Percentiles rank a stretch among this genome's conserved stretches.
phyloP scores from a whole-genome alignment of 2,888 invertebrate species.

The Agrochola lota region DNA sequence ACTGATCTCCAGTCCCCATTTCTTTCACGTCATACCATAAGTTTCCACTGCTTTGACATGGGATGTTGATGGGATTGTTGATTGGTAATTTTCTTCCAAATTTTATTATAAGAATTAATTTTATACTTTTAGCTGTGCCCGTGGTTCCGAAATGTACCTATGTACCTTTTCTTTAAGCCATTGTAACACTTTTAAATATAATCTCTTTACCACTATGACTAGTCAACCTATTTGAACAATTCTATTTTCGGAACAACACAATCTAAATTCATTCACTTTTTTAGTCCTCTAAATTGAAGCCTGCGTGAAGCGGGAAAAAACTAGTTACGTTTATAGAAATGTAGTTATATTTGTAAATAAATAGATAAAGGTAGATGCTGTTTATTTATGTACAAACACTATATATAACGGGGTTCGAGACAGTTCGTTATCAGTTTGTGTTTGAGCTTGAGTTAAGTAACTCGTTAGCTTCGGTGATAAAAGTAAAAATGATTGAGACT shows the following conservation, averaged over 20 bases:
- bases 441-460: slow-evolving; percentile 46
- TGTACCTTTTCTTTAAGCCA: no score
- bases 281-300: slow-evolving; percentile 30
- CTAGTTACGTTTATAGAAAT: slow-evolving; percentile 37
- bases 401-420: slow-evolving; percentile 55
- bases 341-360: slow-evolving; percentile 36
- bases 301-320: slow-evolving; percentile 39
- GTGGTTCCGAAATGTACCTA: no score
- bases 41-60: no score
- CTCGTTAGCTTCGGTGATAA: slow-evolving; percentile 47
- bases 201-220: slow-evolving; percentile 3
- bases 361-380: slow-evolving; percentile 18
- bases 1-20: not conserved
- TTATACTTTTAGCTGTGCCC: no score
- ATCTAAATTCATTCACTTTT: slow-evolving; percentile 47
- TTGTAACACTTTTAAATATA: not conserved
- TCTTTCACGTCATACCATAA: not conserved
- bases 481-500: slow-evolving; percentile 60
- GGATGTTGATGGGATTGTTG: no score
- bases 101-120: no score
- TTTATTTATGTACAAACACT: slow-evolving; percentile 54
- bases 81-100: no score
- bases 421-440: slow-evolving; percentile 61
- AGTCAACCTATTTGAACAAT: slow-evolving; percentile 2
- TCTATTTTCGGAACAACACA: slow-evolving; percentile 46